Evolutionary conservation across 2,113 vertebrate species (phyloP).

Genomic region (Datnioides undecimradiatus): DNA sequence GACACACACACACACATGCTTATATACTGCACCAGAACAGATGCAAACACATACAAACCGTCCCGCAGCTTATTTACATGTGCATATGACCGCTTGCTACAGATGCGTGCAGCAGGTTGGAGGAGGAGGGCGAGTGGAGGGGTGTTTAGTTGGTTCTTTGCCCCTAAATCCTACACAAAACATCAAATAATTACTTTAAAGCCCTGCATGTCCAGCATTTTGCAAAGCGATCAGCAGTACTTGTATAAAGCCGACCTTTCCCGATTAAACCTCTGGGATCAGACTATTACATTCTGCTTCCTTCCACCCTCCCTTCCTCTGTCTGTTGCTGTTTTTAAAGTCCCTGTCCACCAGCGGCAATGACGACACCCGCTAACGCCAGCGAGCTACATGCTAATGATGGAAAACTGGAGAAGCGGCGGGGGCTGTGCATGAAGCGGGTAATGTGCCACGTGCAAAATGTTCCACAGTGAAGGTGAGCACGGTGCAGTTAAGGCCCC

Average conservation of each 20-base stretch:
- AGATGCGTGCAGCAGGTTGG: not conserved
- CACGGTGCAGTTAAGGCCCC: not conserved
- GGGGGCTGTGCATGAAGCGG: not conserved
- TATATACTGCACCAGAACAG: not conserved
- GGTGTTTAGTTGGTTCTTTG: no score
- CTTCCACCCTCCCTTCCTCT: slow-evolving; percentile 36
- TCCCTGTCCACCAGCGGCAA: slow-evolving; percentile 13
- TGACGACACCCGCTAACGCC: slow-evolving; percentile 12
- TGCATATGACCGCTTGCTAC: not conserved
- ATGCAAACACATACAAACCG: not conserved
- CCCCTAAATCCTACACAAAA: no score
- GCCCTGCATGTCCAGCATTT: not conserved
- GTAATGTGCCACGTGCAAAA: not conserved
- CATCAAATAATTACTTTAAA: not conserved
- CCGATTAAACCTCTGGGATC: slow-evolving; percentile 25
- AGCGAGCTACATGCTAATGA: not conserved
- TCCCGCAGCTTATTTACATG: not conserved
- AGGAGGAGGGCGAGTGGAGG: no score
- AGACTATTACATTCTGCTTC: slow-evolving; percentile 19
- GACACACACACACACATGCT: not conserved
- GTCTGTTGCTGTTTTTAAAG: slow-evolving; percentile 36
- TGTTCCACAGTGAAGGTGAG: slow-evolving; percentile 23
- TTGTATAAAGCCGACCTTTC: slow-evolving; percentile 6
- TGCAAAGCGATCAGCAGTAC: not conserved
- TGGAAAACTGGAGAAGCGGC: slow-evolving; percentile 13